Evolutionary conservation across 2,797 vertebrate genomes (phyloP).

Genomic region (Sebastes jordani): DNA sequence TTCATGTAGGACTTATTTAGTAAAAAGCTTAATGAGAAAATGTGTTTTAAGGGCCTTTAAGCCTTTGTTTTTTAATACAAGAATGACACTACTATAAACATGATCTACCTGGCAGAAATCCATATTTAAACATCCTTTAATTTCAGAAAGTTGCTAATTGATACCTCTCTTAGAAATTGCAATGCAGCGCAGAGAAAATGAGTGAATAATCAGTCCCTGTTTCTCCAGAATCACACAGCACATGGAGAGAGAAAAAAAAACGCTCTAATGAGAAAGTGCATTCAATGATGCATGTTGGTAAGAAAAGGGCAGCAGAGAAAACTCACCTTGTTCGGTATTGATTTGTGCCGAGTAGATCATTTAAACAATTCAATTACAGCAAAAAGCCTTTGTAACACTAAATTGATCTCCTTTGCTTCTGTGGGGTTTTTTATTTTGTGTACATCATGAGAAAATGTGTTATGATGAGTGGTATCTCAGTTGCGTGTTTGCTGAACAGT

Average conservation of each 20-base stretch:
- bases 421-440: conserved; percentile 43
- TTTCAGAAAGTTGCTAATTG: conserved; percentile 23
- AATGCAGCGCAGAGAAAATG: conserved; percentile 6
- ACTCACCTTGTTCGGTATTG: conserved; percentile 63
- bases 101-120: neutral
- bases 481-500: conserved; percentile 26
- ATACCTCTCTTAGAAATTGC: conserved; percentile 8
- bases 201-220: conserved; percentile 50
- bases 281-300: conserved; percentile 40
- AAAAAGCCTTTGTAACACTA: conserved; percentile 42
- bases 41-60: neutral
- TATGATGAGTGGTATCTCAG: conserved; percentile 5
- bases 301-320: conserved; percentile 58
- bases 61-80: neutral
- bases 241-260: conserved; percentile 6
- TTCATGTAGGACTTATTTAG: neutral
- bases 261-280: conserved; percentile 51
- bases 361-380: conserved; percentile 77
- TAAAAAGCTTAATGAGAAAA: neutral
- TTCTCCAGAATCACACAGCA: conserved; percentile 29
- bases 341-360: conserved; percentile 59
- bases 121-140: neutral
- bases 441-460: conserved; percentile 42
- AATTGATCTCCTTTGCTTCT: conserved; percentile 48
- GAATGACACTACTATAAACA: neutral